A percentile compares a stretch with the other conserved stretches of the same genome.
phyloP scores from a whole-genome alignment of 2,113 vertebrate species.

The Oncorhynchus tshawytscha region DNA sequence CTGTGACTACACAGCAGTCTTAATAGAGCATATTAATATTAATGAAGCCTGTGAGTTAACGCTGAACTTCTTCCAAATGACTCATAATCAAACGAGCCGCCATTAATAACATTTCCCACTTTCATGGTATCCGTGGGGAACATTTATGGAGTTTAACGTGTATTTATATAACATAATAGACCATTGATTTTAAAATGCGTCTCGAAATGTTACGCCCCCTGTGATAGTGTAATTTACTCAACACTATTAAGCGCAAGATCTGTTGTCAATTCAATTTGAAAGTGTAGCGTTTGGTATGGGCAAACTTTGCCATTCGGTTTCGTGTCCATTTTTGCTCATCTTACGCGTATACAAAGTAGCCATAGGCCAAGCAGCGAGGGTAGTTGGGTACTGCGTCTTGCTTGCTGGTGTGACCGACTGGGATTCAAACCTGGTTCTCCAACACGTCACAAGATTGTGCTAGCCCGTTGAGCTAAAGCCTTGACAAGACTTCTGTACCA shows the following conservation, averaged over 20 bases:
- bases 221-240: not conserved
- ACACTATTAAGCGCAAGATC: not conserved
- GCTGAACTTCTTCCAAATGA: constrained; percentile 12
- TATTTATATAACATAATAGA: not conserved
- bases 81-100: constrained; percentile 5
- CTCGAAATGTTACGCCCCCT: not conserved
- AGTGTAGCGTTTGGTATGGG: not conserved
- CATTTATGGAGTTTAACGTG: constrained; percentile 9
- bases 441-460: too few relatives aligned
- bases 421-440: too few relatives aligned
- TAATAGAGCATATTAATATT: constrained; percentile 5
- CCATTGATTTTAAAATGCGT: not conserved
- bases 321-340: not conserved
- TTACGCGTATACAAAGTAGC: not conserved
- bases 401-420: too few relatives aligned
- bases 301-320: not conserved
- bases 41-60: constrained; percentile 25
- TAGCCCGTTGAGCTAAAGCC: too few relatives aligned
- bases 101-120: constrained; percentile 24
- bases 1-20: constrained; percentile 12
- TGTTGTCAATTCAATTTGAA: not conserved
- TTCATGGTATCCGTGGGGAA: constrained; percentile 13
- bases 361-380: too few relatives aligned
- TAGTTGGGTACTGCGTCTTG: too few relatives aligned
- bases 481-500: too few relatives aligned